Base-by-base conservation (phyloP, 2,797 vertebrate species). In the Crocodylus rhombifer region DNA sequence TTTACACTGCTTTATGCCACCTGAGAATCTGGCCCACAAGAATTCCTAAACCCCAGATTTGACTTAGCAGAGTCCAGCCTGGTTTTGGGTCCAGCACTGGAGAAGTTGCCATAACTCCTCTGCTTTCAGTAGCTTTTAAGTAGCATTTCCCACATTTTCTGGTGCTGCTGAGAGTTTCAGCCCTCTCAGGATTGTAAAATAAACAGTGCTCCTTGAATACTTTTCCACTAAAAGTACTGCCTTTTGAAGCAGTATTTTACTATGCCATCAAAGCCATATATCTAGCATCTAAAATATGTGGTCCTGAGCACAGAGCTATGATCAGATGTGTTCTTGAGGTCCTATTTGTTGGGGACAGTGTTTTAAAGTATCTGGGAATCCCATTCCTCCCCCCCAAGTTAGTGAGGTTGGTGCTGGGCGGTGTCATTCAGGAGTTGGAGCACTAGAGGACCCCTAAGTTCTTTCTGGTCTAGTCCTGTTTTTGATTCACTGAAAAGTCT, bases 31-130 rank as follows among this genome's bases (percentile, higher is more conserved):
- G 17, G 36, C 17, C 62, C 20, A 15, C 36, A 18, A 60, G 13
- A n/a, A 55, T 78, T 57, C 28, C 36, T 77, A 57, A 56, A 14
- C 36, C 77, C 63, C 1, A 0, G 28, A 65, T 14, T 3, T 58
- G 77, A 91, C 64, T 28, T 56, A 0, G 9, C 82, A 10, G 56
- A 60, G 30, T 33, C 56, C 58, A 42, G 5, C 25, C 23, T 20
- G 57, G 11, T 28, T n/a, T 3, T 83, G 4, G n/a, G 56, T 18
- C 10, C 20, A 42, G 61, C 62, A 25, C 0, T 0, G 60, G 14
- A 3, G 20, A 82, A 14, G 13, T 65, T 60, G 13, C 25, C 57
- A 14, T 56, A 20, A 79, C 88, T 82, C 51, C 12, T 17, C 81
- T 42, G 16, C n/a, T 84, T 36, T 65, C 80, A 3, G 25, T 13